Evolutionary conservation across 2,888 invertebrate species (phyloP).

Genomic region (Heterodera filipjevi): DNA sequence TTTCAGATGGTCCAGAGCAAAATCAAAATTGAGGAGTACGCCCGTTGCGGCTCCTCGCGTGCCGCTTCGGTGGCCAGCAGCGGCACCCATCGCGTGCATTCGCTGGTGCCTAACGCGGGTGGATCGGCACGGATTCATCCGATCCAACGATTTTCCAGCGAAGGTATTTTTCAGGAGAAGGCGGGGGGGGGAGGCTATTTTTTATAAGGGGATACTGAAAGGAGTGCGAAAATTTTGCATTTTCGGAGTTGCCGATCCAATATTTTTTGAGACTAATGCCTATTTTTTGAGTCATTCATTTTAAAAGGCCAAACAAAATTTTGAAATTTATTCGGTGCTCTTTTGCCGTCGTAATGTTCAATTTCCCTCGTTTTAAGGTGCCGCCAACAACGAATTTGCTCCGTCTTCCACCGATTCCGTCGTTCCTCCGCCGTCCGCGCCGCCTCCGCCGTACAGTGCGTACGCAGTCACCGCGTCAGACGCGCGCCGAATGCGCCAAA

Average conservation of each 20-base stretch:
- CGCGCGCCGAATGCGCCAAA: constrained; percentile 15
- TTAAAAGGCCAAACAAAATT: no score
- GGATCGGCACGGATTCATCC: constrained; percentile 42
- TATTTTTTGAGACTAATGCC: no score
- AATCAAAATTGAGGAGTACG: constrained; percentile 46
- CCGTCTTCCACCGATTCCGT: constrained; percentile 14
- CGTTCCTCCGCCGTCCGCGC: constrained; percentile 17
- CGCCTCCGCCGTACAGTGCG: constrained; percentile 33
- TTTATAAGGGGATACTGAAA: no score
- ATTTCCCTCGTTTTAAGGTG: neutral
- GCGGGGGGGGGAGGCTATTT: neutral
- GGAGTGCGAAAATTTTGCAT: no score
- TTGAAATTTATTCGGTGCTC: neutral
- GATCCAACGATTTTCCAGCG: constrained; percentile 57
- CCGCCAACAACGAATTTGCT: constrained; percentile 26
- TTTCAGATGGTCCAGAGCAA: constrained; percentile 45
- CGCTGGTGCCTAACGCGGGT: constrained; percentile 30
- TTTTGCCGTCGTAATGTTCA: neutral
- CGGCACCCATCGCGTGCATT: constrained; percentile 33
- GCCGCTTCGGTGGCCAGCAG: constrained; percentile 43
- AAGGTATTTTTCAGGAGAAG: constrained; percentile 43
- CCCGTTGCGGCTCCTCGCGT: constrained; percentile 37
- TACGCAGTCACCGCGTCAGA: constrained; percentile 8
- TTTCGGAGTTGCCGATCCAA: no score
- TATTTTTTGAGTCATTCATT: no score